Evolutionary conservation across 2,113 vertebrate species (phyloP), one percentile per base, ranked within the genome.

Genomic region (Crocuta crocuta): DNA sequence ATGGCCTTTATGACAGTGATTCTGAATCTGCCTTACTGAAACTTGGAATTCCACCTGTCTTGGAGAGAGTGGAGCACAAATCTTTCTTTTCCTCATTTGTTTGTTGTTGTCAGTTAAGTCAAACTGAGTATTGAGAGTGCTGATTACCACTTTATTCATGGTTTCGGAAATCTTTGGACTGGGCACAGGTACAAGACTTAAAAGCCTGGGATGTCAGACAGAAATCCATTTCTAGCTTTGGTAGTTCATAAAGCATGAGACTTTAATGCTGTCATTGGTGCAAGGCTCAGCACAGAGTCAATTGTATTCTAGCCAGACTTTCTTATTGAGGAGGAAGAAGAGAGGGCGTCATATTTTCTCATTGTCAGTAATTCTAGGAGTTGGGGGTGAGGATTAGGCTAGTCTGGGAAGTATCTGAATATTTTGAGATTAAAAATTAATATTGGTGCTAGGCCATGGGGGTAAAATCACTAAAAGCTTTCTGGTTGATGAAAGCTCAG

Each of bases 161-260:
- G 71, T 97, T 97, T 98, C 65, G 95, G 82, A 94, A 90, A 96
- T 97, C 93, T 93, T 81, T 97, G 58, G 58, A 91, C 78, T 98
- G 89, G 94, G 94, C 96, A 97, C 58, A 97, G 65, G 94, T 97
- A 97, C 76, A 97, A 92, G 70, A 96, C 35, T 94, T 98, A 96
- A 97, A 94, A 97, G 94, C 85, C 85, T 97, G 85, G 48, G 76
- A 97, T 3, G 33, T 95, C 90, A 96, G 65, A 93, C 24, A 94
- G 73, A 97, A 96, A 95, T 95, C 70, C 71, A 95, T 89, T 98
- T 98, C 93, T 97, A 94, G 50, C 82, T 97, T 91, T 97, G 88
- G 50, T 95, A 96, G 81, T 83, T 97, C 89, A 93, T 97, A 96
- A 97, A 96, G 71, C 79, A 96, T 86, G 68, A 95, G 53, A 33